Conservation (phyloP, 2,113 vertebrate genomes). For the Leucopsar rothschildi region DNA sequence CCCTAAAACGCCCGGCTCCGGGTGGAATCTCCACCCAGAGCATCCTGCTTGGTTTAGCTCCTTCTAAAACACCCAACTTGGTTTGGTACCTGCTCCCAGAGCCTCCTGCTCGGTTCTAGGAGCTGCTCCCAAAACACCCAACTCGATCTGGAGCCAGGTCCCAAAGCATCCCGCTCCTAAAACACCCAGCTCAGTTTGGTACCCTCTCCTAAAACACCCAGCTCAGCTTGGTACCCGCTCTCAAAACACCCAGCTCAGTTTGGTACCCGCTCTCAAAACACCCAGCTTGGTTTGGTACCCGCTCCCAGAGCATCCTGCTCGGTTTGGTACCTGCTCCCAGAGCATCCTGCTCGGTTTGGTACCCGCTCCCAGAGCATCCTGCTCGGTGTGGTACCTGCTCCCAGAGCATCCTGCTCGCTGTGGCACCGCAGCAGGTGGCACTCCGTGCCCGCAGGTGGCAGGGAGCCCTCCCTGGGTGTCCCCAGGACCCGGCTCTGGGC, state of each 20-base stretch:
- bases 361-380: not conserved
- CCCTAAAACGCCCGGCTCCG: not conserved
- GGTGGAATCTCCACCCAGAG: too few species aligned
- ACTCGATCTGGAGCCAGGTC: too few species aligned
- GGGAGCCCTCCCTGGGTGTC: accelerated
- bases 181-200: accelerated
- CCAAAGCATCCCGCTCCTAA: not conserved
- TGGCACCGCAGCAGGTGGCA: not conserved
- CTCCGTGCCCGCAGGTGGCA: not conserved
- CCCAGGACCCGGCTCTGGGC: accelerated
- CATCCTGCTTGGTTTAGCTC: not conserved
- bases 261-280: accelerated
- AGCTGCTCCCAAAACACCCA: not conserved
- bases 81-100: too few species aligned
- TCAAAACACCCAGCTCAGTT: accelerated
- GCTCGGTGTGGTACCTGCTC: accelerated
- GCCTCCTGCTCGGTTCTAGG: accelerated
- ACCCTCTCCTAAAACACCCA: accelerated
- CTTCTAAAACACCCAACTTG: accelerated
- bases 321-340: accelerated
- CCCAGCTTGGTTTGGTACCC: accelerated
- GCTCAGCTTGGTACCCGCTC: accelerated
- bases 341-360: accelerated
- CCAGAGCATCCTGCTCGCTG: accelerated
- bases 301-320: not conserved